Percentiles rank a stretch among this genome's conserved stretches.
Evolutionary conservation across 1,140 invertebrate genomes (phyloP).

Genomic region (Coboldia fuscipes): DNA sequence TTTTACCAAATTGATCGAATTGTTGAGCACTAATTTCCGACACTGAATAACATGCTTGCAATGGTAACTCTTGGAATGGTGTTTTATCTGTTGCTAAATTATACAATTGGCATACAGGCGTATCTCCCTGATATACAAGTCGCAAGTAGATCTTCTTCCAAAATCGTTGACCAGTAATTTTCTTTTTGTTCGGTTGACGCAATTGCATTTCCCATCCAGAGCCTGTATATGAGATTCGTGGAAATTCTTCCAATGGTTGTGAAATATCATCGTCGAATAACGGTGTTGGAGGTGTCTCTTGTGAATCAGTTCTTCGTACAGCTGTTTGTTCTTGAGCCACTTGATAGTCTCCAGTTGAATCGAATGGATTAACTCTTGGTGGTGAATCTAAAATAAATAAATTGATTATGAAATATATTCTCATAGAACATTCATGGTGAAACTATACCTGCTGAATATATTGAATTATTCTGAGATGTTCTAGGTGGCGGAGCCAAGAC

Average conservation of each 20-base stretch:
- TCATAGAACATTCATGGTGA: not conserved
- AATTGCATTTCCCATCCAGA: constrained; percentile 96
- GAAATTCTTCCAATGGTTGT: constrained; percentile 82
- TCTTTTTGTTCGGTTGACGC: constrained; percentile 93
- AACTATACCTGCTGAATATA: constrained; percentile 6
- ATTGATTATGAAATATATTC: too few species aligned
- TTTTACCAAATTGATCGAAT: constrained; percentile 96
- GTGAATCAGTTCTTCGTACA: constrained; percentile 32
- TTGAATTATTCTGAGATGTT: constrained; percentile 26
- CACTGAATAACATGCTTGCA: constrained; percentile 82
- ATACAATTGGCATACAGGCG: constrained; percentile 65
- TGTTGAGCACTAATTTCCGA: constrained; percentile 88
- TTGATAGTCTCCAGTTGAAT: constrained; percentile 30
- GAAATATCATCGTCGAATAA: constrained; percentile 89
- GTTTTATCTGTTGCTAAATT: constrained; percentile 71
- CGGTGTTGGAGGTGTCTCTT: constrained; percentile 72
- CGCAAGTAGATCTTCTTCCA: constrained; percentile 95
- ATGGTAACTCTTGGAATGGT: constrained; percentile 79
- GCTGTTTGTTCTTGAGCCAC: constrained; percentile 9
- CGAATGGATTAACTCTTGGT: constrained; percentile 57
- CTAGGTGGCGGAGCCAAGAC: constrained; percentile 50
- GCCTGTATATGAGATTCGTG: constrained; percentile 49
- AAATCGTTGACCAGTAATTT: constrained; percentile 85
- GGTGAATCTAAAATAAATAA: constrained; percentile 23
- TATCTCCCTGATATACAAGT: constrained; percentile 56